Base-by-base conservation (phyloP, 2,113 vertebrate species). In the Plectropomus leopardus region DNA sequence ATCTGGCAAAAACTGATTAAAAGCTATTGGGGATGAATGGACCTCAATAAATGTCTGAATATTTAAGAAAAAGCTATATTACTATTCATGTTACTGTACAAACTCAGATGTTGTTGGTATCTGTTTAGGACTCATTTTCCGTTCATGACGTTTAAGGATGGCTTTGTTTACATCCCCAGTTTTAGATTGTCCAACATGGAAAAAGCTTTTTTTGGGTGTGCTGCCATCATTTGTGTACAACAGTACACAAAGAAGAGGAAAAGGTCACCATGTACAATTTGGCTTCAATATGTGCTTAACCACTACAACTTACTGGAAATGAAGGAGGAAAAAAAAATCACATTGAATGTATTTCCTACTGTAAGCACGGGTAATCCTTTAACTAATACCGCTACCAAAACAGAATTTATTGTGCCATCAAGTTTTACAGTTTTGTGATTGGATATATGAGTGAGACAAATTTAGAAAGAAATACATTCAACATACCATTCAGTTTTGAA, bases 401-500 rank as follows among this genome's bases (percentile, higher is more conserved):
- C 15, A 4, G 51, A 11, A 1, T 45, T 2, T 58, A 42, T 44
- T 8, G 10, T 13, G 26, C 0, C 9, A 32, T 73, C 6, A 54
- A 5, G 34, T 24, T 71, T 32, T 45, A 23, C 32, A 44, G 40
- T 51, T 30, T 23, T 28, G 5, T 19, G 28, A 34, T 40, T 63
- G 28, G 5, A 28, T 64, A 48, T 15, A 1, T n/a, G 19, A 68
- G 17, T 34, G 34, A 36, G 24, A 45, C 50, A 42, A n/a, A 73
- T 55, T 61, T 47, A 61, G 1, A 26, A 17, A 47, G 36, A 26
- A 74, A 72, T 45, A 60, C 1, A 53, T 60, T 72, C 10, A 53
- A 54, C 23, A 50, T 30, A 26, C 15, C 21, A 53, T 47, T 47
- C 47, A 34, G n/a, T 28, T 83, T 71, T 55, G 26, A 78, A 72